Conservation (phyloP, 2,797 vertebrate species). For the Podarcis siculus region DNA sequence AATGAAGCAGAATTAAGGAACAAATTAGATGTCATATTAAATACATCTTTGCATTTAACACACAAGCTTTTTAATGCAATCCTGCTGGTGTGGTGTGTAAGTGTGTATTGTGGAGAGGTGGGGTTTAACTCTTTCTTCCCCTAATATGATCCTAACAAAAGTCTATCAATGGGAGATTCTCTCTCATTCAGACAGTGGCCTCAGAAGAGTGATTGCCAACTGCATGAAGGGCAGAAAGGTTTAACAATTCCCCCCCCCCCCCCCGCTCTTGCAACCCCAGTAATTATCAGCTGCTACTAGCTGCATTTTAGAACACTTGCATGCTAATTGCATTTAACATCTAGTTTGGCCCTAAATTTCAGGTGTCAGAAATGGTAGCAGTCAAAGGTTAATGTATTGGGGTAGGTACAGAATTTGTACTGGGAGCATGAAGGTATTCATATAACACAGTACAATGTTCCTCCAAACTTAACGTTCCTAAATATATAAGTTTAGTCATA, state of each 20-base stretch:
- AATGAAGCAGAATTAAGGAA: neutral
- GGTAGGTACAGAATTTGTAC: neutral
- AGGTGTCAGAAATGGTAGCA: neutral
- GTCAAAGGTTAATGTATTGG: neutral
- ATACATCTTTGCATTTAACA: neutral
- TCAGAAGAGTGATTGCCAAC: neutral
- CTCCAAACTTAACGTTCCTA: slow-evolving; percentile 3
- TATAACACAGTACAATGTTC: neutral
- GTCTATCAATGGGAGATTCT: neutral
- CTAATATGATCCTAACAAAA: neutral
- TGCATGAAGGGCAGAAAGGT: neutral
- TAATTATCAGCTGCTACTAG: neutral
- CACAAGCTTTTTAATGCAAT: neutral
- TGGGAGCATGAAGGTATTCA: neutral
- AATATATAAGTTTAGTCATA: slow-evolving; percentile 13
- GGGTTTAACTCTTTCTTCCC: neutral
- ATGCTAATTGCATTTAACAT: neutral
- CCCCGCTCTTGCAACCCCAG: neutral
- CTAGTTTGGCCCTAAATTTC: neutral
- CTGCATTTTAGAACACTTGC: neutral
- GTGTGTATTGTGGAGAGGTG: neutral
- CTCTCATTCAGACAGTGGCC: neutral
- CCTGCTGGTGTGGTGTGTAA: neutral
- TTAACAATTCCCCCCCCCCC: neutral
- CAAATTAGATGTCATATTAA: neutral